A percentile compares a stretch with the other conserved stretches of the same genome.
Evolutionary conservation across 2,797 vertebrate genomes (phyloP).

Genomic region (Adrianichthys oophorus): DNA sequence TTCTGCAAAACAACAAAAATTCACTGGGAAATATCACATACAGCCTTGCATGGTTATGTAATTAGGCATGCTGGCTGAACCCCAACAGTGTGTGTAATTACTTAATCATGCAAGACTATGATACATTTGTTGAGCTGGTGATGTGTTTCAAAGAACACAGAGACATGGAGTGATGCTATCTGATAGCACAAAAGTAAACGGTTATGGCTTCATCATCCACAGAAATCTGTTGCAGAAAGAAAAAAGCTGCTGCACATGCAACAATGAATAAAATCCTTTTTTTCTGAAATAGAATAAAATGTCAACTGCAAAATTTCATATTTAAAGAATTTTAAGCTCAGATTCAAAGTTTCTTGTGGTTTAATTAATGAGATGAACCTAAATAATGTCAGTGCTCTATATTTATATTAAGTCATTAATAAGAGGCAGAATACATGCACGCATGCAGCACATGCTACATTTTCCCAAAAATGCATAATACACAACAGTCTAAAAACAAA

Average conservation of each 20-base stretch:
- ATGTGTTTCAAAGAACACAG: constrained; percentile 49
- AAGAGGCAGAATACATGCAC: constrained; percentile 18
- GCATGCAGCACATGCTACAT: constrained; percentile 2
- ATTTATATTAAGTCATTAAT: constrained; percentile 35
- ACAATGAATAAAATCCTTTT: no score
- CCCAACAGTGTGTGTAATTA: constrained; percentile 63
- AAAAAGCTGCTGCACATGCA: no score
- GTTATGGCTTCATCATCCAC: constrained; percentile 10
- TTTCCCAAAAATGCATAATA: constrained; percentile 6
- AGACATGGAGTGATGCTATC: constrained; percentile 30
- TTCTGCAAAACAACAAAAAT: constrained; percentile 40
- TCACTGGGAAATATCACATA: constrained; percentile 57
- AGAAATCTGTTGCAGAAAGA: neutral
- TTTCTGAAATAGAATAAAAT: no score
- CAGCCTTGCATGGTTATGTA: constrained; percentile 58
- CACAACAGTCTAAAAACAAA: constrained; percentile 16
- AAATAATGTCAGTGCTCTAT: constrained; percentile 23
- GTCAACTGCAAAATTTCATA: no score
- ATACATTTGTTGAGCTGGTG: constrained; percentile 53
- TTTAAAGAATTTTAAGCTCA: no score
- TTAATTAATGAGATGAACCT: constrained; percentile 35
- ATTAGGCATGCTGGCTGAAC: constrained; percentile 59
- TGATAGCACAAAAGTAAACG: constrained; percentile 40
- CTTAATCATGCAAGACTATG: constrained; percentile 59
- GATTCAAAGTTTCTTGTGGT: neutral